Evolutionary conservation across 2,113 vertebrate genomes (phyloP).

Genomic region (Pygathrix nemaeus): DNA sequence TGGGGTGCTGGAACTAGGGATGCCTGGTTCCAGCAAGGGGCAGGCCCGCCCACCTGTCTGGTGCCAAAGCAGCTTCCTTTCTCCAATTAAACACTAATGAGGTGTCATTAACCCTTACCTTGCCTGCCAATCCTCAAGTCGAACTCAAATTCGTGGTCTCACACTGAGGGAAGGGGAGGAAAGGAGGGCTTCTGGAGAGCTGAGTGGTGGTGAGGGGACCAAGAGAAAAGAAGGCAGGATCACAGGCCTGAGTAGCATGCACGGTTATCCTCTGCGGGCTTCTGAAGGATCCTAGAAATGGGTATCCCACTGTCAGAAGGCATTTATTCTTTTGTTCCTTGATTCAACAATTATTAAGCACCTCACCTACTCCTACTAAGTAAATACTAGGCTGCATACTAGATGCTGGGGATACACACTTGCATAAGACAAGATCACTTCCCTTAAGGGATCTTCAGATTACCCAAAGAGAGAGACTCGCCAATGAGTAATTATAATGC

Average conservation of each 20-base stretch:
- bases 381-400: neutral
- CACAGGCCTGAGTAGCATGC: neutral
- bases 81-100: constrained; percentile 78
- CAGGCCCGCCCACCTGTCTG: constrained; percentile 73
- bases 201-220: neutral
- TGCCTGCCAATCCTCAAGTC: constrained; percentile 55
- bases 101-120: constrained; percentile 75
- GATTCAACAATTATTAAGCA: neutral
- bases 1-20: constrained; percentile 44
- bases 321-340: neutral
- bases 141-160: constrained; percentile 29
- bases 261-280: neutral
- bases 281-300: neutral
- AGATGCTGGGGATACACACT: neutral
- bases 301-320: neutral
- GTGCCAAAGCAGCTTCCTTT: constrained; percentile 73
- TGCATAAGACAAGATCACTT: neutral
- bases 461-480: neutral
- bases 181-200: neutral
- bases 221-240: neutral
- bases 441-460: constrained; percentile 30
- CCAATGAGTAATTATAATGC: constrained; percentile 10
- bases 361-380: neutral
- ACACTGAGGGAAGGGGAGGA: neutral
- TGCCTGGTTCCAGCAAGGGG: constrained; percentile 58